Base-by-base conservation (phyloP, 2,797 vertebrate genomes). In the Periophthalmus magnuspinnatus region DNA sequence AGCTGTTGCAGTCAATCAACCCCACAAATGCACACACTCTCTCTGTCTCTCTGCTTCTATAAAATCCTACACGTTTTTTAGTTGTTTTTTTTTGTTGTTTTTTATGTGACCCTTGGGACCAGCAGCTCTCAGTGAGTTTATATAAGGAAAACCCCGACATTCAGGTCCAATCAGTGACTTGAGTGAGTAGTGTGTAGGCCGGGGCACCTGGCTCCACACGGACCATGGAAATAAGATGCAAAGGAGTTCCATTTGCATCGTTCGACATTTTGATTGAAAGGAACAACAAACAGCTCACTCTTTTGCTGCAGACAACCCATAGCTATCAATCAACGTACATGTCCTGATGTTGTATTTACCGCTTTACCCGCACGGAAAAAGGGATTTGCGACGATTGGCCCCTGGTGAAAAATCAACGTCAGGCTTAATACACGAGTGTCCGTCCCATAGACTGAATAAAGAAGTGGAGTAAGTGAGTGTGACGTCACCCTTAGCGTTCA, bases 171-270 rank as follows among this genome's bases (percentile, higher is more conserved):
- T 48, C n/a, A 32, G 45, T 50, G 14, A 13, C 34, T 22, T 8
- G 6, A 22, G 28, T 14, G 22, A 63, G 22, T 19, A 48, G 62
- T 50, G 62, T 32, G 62, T 48, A 11, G 45, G 62, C 62, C 33
- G 45, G 62, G 45, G 33, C 62, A 28, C 64, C 34, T 22, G 45
- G 45, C 45, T 48, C 14, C 45, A 41, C 38, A 62, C 28, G 22
- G 19, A 62, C 34, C 48, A 55, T 22, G 58, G 24, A 52, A 59
- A 54, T 57, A 28, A 47, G 61, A 63, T 63, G 61, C 61, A 63
- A 63, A 63, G n/a, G n/a, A 24, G 38, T 17, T 63, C n/a, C 21
- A 72, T 60, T 65, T 65, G 41, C 62, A 65, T 50, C 41, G 50
- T n/a, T 17, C 24, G 33, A 32, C 62, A 28, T 65, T 50, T 65